Conservation (phyloP, 1,140 invertebrate species). For the Cotesia chilonis region DNA sequence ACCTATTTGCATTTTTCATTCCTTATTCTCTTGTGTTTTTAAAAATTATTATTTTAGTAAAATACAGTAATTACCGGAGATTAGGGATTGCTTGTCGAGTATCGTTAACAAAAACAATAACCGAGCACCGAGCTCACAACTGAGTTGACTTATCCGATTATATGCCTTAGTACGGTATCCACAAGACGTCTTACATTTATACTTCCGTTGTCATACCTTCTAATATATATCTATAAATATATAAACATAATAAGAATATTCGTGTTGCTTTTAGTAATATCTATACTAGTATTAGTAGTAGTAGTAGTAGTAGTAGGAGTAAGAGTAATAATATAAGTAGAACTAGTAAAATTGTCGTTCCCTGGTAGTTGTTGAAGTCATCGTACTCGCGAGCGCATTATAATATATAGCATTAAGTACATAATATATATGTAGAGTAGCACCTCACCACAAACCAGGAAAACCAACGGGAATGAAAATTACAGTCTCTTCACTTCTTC, state of each 20-base stretch:
- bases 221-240: no score
- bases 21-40: no score
- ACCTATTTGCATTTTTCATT: no score
- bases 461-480: conserved; percentile 6
- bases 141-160: conserved; percentile 25
- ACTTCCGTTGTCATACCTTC: conserved; percentile 10
- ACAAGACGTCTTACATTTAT: conserved; percentile 34
- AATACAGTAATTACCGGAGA: no score
- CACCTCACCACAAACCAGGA: not conserved
- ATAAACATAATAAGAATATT: no score
- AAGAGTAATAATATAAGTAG: no score
- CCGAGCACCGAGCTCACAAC: not conserved
- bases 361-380: not conserved
- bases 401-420: conserved; percentile 8
- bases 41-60: not conserved
- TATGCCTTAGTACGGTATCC: conserved; percentile 30
- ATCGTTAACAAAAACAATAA: conserved; percentile 17
- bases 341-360: not conserved
- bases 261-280: no score
- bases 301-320: no score
- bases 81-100: no score
- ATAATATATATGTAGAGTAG: no score
- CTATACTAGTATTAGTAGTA: no score
- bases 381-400: conserved; percentile 15
- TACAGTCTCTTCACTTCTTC: conserved; percentile 2